These are phyloP conservation scores for Aldrovandia affinis DNA, from an alignment of 2,797 vertebrate species.

Conservation along the genomic window DNA sequence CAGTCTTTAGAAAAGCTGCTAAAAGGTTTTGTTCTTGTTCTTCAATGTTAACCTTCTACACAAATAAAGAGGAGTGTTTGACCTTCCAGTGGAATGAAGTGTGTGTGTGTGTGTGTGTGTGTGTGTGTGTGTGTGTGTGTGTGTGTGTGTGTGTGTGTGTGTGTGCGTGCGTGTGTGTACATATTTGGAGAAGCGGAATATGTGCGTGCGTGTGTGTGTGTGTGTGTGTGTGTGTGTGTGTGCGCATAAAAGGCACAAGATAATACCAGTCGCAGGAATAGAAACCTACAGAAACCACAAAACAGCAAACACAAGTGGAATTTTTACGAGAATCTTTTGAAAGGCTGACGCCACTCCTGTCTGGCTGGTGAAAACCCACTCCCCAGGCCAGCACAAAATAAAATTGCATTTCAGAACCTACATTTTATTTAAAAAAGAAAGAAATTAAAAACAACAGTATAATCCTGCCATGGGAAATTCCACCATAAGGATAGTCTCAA, in stretches of 20 bases:
- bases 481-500: neutral
- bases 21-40: neutral
- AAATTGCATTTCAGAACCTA: neutral
- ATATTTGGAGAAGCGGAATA: neutral
- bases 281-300: neutral
- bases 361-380: neutral
- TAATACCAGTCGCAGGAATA: neutral
- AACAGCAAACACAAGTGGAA: neutral
- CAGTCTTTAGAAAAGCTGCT: no score
- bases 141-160: constrained; percentile 2
- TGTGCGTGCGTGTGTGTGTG: neutral
- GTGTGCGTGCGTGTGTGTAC: neutral
- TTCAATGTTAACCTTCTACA: neutral
- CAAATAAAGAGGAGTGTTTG: neutral
- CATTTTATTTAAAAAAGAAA: neutral
- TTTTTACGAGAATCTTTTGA: neutral
- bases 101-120: no score
- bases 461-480: neutral
- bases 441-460: neutral
- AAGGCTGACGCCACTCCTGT: neutral
- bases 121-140: neutral
- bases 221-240: neutral
- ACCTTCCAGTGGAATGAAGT: no score
- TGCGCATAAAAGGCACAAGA: neutral
- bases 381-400: neutral